These are phyloP conservation scores for Sminthurides aquaticus DNA, from an alignment of 2,888 invertebrate genomes.

Conservation along the genomic window DNA sequence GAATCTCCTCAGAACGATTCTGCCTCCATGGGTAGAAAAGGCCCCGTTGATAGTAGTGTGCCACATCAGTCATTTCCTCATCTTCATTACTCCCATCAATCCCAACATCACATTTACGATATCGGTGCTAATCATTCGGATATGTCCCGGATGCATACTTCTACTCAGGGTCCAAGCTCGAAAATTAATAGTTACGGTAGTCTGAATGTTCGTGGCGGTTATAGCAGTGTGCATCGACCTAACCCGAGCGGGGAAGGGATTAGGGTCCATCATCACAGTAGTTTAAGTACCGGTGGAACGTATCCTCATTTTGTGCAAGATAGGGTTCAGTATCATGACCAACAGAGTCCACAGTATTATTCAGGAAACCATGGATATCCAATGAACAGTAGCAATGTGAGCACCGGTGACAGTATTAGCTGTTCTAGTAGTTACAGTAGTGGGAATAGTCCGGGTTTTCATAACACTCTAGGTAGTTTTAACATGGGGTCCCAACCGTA, in stretches of 20 bases:
- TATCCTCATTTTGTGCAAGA: not conserved
- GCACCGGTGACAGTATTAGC: not conserved
- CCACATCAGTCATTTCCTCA: conserved; percentile 3
- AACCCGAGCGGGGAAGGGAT: not conserved
- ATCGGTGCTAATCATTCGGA: not conserved
- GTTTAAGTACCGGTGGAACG: not conserved
- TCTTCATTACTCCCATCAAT: not conserved
- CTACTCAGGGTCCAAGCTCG: too few relatives aligned
- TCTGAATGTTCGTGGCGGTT: not conserved
- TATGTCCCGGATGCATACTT: too few relatives aligned
- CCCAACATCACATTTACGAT: conserved; percentile 6
- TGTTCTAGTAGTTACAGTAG: not conserved
- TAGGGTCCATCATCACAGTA: too few relatives aligned
- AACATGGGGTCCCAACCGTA: not conserved
- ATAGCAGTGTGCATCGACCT: not conserved
- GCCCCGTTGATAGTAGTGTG: too few relatives aligned
- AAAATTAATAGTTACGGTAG: not conserved
- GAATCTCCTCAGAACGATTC: too few relatives aligned
- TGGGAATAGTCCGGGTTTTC: not conserved
- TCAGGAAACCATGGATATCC: not conserved
- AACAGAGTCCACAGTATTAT: not conserved
- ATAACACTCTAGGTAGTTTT: not conserved
- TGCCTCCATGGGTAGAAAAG: too few relatives aligned
- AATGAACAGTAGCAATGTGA: not conserved
- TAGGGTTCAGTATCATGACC: not conserved